Base-by-base conservation (phyloP, 2,888 invertebrate genomes). In the Tigriopus californicus region DNA sequence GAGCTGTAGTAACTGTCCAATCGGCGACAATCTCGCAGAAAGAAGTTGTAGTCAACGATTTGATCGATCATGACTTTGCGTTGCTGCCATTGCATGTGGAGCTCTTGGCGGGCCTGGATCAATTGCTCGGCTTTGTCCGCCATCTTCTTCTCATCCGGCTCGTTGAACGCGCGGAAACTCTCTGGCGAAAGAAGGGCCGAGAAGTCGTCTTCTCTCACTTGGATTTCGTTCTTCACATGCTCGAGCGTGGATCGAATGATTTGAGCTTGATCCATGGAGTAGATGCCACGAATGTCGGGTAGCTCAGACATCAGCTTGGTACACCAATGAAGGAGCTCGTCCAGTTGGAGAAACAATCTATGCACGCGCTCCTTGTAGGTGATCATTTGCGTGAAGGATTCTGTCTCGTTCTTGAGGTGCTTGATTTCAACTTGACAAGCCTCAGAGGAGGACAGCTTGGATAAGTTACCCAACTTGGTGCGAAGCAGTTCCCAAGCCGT, bases 251-350 rank as follows among this genome's bases (percentile, higher is more conserved):
- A 83, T 69, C 86, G 79, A 63, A 85, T 75, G 0, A 80, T 79
- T 67, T 89, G 88, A 13, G 89, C 88, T 41, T 81, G 79, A 0
- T 81, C 82, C 0, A 85, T 85, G 71, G 85, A 85, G 46, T 89
- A 78, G 3, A 85, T 84, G 68, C 83, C 83, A 66, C 85, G 84
- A 66, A 87, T 84, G 0, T 85, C 81, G 62, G 79, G 78, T 75
- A 90, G 80, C 25, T 46, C n/a, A 5, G 33, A 46, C 33, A 46
- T 79, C 13, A 90, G 74, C 60, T 83, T 80, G 13, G 80, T 77
- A 0, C 88, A 84, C 94, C 94, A 97, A 22, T 83, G 84, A 65
- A 83, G 81, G 62, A 95, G 77, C 72, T 92, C 91, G 64, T 94
- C 79, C 0, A 82, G 82, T 79, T 81, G 66, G 15, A 65, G 58